Base-by-base conservation (phyloP, 2,113 vertebrate genomes). In the Lepidothrix coronata region DNA sequence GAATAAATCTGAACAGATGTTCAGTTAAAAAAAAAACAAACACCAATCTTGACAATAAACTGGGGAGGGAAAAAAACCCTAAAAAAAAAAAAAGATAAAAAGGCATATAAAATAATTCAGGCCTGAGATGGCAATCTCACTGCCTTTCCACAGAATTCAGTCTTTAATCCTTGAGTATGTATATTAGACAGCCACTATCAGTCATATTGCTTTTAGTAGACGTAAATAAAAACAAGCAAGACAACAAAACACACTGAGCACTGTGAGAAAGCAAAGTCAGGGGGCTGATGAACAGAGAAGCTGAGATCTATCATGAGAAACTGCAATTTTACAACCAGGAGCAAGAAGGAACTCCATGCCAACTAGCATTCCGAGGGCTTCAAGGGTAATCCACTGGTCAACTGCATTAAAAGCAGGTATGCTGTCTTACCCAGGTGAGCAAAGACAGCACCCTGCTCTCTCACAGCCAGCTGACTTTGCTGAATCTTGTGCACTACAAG, bases 181-280 rank as follows among this genome's bases (percentile, higher is more conserved):
- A 41, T 37, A 70, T 85, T 86, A 65, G 58, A 39, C 14, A 85
- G 20, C 7, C 37, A 65, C 17, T 70, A 5, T 31, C 7, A 2
- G 33, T n/a, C 55, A 66, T 13, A 67, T 3, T 23, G n/a, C n/a
- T 79, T 92, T 67, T 68, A 49, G 39, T 8, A 41, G 35, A 73
- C 13, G 7, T 10, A 68, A 63, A 46, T 20, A 30, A 52, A 76
- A 87, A 24, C 39, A 55, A 66, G 28, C 1, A 1, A 89, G 44
- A 52, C 12, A 33, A 77, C 19, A 73, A 63, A 31, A 8, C 7
- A 33, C 54, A n/a, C 1, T 44, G 30, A 77, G 25, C 20, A 41
- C 55, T 16, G 14, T 5, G 6, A n/a, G 3, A 0, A 1, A 59
- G 11, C 9, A 44, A 41, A 78, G 31, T 24, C 6, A 13, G 3